phyloP scores from a whole-genome alignment of 2,797 vertebrate genomes.

The Characodon lateralis region DNA sequence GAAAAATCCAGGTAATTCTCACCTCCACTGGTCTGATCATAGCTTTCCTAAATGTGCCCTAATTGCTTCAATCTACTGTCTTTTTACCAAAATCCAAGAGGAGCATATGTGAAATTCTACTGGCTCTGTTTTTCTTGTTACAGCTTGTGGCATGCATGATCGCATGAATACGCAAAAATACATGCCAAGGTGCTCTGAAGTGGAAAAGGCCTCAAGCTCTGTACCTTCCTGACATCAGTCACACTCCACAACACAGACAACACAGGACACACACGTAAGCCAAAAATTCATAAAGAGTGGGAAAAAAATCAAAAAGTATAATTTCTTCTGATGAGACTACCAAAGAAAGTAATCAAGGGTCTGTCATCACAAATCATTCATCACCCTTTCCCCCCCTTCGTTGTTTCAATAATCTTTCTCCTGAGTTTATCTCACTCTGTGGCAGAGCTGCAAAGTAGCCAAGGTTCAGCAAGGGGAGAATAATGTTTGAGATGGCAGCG shows the following conservation, averaged over 20 bases:
- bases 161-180: slow-evolving; percentile 50
- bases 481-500: slow-evolving; percentile 53
- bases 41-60: slow-evolving; percentile 22
- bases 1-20: slow-evolving; percentile 11
- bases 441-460: slow-evolving; percentile 27
- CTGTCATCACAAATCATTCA: slow-evolving; percentile 25
- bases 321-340: slow-evolving; percentile 46
- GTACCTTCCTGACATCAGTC: slow-evolving; percentile 78
- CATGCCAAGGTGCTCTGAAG: slow-evolving; percentile 74
- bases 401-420: slow-evolving; percentile 18
- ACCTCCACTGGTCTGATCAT: slow-evolving; percentile 28
- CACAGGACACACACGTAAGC: slow-evolving; percentile 37
- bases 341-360: slow-evolving; percentile 33
- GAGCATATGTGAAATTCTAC: slow-evolving; percentile 46
- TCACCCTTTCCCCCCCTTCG: neutral
- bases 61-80: slow-evolving; percentile 25
- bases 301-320: slow-evolving; percentile 14
- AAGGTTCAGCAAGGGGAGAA: slow-evolving; percentile 37
- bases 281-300: neutral
- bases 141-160: slow-evolving; percentile 66
- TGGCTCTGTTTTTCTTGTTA: slow-evolving; percentile 62
- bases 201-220: slow-evolving; percentile 77
- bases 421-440: slow-evolving; percentile 20
- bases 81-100: slow-evolving; percentile 34
- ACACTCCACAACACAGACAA: slow-evolving; percentile 73